Base-by-base conservation (phyloP, 2,888 invertebrate genomes). In the Erynnis tages region DNA sequence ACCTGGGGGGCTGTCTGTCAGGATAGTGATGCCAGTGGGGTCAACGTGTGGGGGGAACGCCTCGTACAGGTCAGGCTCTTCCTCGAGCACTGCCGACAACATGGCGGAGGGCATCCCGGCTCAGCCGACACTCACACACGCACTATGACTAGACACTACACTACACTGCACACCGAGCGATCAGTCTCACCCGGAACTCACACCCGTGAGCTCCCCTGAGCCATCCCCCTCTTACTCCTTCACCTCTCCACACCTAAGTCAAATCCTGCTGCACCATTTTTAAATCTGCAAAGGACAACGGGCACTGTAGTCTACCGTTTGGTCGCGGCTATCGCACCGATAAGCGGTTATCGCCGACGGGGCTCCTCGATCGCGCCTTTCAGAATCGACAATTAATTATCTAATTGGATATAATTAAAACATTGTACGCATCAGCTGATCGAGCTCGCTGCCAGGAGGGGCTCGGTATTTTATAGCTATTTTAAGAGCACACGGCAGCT, bases 41-140 rank as follows among this genome's bases (percentile, higher is more conserved):
- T 96, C 96, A 60, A 96, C 96, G 80, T 95, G 94, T 54, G 94
- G 93, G 58, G 95, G 94, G 81, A 94, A 96, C 54, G 93, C 94
- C 86, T 94, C 94, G 69, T 94, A 93, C 69, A 93, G 90, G 80
- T 94, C 94, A 62, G 92, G 91, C 84, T 94, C 93, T 86, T 94
- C 94, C 88, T 93, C 93, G 71, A 93, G 90, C 80, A 93, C 92
- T 66, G 93, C 93, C 65, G 94, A 93, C 90, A 94, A 89, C 92
- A 93, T 93, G 73, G 92, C 93, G 85, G 92, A 91, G 74, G 90
- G 90, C 90, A 90, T 90, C 63, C 85, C 89, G 82, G 70, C 69
- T 71, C 67, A 61, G 68, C 66, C 67, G 68, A 63, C 70, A 75
- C 78, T 68, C 73, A 67, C 75, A 65, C 76, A 69, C 43, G 5